A percentile compares a stretch with the other conserved stretches of the same genome.
Conservation (phyloP, 2,888 invertebrate species). For the Saturnia japonica region DNA sequence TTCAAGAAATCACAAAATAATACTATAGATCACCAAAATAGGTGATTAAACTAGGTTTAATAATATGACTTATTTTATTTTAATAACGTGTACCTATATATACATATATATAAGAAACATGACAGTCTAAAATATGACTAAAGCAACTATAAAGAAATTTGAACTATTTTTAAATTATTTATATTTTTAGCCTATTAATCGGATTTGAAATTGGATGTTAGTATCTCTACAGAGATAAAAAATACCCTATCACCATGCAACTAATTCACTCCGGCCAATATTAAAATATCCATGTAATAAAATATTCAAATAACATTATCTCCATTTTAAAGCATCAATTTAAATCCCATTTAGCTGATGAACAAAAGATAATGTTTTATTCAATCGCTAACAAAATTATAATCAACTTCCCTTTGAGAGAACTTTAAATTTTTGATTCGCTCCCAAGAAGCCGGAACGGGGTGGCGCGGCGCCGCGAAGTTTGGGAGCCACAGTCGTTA, state of each 20-base stretch:
- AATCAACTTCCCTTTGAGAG: conserved; percentile 16
- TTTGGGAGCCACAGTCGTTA: conserved; percentile 24
- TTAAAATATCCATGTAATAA: conserved; percentile 9
- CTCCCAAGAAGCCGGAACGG: conserved; percentile 13
- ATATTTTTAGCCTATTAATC: neutral
- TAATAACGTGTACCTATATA: neutral
- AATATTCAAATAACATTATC: conserved; percentile 8
- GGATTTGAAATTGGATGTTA: no score
- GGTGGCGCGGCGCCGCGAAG: conserved; percentile 7
- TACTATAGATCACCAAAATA: neutral
- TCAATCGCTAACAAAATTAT: conserved; percentile 14
- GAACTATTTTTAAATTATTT: neutral
- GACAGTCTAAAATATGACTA: neutral
- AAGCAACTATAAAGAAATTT: neutral
- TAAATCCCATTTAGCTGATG: conserved; percentile 10
- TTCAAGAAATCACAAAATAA: no score
- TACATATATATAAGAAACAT: neutral
- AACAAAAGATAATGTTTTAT: conserved; percentile 3
- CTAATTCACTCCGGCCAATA: neutral
- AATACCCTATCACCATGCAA: neutral
- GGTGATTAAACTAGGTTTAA: neutral
- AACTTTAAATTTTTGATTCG: conserved; percentile 16
- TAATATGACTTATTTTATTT: neutral
- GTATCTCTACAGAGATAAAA: no score
- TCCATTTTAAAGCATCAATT: conserved; percentile 10